Evolutionary conservation across 2,888 invertebrate genomes (phyloP).

Genomic region (Mactromeris polynyma): DNA sequence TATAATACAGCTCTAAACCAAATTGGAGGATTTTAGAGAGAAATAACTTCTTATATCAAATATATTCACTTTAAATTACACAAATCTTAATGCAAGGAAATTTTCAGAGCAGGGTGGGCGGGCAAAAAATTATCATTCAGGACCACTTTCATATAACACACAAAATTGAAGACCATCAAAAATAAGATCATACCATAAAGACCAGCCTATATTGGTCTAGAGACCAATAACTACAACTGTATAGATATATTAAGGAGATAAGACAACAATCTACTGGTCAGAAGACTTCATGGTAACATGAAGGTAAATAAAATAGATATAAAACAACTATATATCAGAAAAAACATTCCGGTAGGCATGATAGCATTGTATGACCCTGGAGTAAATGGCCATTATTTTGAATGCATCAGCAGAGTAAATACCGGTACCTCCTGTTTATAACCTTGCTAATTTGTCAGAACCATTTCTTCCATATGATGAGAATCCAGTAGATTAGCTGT

Average conservation of each 20-base stretch:
- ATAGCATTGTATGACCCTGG: background rate
- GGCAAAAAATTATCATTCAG: too few species aligned
- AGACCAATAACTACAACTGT: too few species aligned
- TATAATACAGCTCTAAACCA: too few species aligned
- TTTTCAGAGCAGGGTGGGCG: too few species aligned
- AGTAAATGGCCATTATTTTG: background rate
- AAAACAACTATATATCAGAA: conserved; percentile 3
- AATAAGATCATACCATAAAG: too few species aligned
- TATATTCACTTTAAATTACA: too few species aligned
- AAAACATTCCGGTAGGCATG: background rate
- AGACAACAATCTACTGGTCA: background rate
- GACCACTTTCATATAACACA: too few species aligned
- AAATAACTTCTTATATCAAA: too few species aligned
- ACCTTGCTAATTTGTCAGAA: background rate
- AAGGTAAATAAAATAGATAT: background rate
- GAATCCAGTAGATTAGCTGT: background rate
- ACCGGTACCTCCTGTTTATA: background rate
- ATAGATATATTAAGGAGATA: background rate
- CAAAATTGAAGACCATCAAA: too few species aligned
- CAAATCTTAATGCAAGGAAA: too few species aligned
- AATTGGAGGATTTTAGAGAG: too few species aligned
- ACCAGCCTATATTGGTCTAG: too few species aligned
- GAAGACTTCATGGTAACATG: background rate
- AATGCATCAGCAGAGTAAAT: background rate
- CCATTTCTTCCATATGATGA: background rate